These are phyloP conservation scores for Pipistrellus nathusii DNA, from an alignment of 2,797 vertebrate genomes.

Conservation along the genomic window DNA sequence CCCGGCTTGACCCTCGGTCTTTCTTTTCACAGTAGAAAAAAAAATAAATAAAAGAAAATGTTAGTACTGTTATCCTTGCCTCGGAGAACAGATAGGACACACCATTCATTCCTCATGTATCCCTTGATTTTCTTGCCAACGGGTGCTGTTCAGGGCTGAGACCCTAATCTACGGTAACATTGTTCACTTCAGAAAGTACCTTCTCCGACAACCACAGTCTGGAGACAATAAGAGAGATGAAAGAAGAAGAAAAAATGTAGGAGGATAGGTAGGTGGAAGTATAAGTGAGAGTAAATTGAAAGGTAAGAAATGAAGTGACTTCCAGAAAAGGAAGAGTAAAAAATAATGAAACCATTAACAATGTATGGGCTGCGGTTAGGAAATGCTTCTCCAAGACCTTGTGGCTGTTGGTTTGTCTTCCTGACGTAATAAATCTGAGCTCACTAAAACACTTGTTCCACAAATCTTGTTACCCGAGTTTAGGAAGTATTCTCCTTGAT, in stretches of 20 bases:
- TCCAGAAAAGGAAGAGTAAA: not conserved
- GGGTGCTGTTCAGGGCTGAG: not conserved
- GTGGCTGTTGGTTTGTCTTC: not conserved
- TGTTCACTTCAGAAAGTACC: not conserved
- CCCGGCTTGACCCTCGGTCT: not conserved
- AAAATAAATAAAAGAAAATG: not conserved
- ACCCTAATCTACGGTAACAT: not conserved
- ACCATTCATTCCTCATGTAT: not conserved
- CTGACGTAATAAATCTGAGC: not conserved
- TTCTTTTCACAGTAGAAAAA: not conserved
- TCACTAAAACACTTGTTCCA: not conserved
- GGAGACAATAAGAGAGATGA: not conserved
- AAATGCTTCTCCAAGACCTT: not conserved
- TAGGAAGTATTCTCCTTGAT: not conserved
- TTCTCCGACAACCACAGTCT: not conserved
- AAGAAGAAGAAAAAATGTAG: not conserved
- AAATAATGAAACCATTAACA: slow-evolving; percentile 4
- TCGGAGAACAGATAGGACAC: no score
- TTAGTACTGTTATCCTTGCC: no score
- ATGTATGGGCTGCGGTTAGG: not conserved
- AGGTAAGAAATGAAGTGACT: not conserved
- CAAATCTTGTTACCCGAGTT: not conserved
- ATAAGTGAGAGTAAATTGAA: not conserved
- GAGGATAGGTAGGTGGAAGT: not conserved
- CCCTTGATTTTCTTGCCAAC: not conserved